Evolutionary conservation across 2,113 vertebrate species (phyloP).

Genomic region (Pterocles gutturalis): DNA sequence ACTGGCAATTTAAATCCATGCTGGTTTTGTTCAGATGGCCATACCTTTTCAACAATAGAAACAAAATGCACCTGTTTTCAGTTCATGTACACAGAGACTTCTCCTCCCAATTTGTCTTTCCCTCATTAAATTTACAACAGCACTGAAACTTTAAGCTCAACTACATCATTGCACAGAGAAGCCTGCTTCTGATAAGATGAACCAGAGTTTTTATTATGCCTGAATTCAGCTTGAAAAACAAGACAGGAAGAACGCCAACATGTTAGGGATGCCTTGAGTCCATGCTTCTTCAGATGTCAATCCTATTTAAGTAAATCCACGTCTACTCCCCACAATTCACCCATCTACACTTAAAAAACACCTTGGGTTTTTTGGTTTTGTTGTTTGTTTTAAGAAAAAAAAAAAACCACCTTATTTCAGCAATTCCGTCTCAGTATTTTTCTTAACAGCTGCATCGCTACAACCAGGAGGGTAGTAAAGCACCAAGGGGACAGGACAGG

Average conservation of each 20-base stretch:
- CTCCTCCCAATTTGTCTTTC: neutral
- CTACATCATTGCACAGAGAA: neutral
- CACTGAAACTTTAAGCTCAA: neutral
- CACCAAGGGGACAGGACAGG: neutral
- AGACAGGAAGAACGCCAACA: neutral
- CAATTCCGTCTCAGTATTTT: neutral
- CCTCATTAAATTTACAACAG: neutral
- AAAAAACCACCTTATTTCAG: neutral
- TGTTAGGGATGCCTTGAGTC: fast-evolving
- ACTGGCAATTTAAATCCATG: neutral
- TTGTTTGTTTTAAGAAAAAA: neutral
- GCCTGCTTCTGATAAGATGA: neutral
- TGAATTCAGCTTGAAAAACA: neutral
- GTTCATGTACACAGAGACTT: neutral
- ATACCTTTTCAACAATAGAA: neutral
- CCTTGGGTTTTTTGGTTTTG: neutral
- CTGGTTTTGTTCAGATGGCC: neutral
- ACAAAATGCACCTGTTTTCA: neutral
- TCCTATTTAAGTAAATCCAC: neutral
- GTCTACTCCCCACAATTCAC: neutral
- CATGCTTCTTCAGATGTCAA: neutral
- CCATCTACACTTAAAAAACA: neutral
- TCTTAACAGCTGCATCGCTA: neutral
- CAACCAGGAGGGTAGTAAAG: neutral
- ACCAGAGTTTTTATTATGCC: neutral